These are phyloP conservation scores for Hydroisotoma schaefferi DNA, from an alignment of 2,888 invertebrate genomes.

Conservation along the genomic window DNA sequence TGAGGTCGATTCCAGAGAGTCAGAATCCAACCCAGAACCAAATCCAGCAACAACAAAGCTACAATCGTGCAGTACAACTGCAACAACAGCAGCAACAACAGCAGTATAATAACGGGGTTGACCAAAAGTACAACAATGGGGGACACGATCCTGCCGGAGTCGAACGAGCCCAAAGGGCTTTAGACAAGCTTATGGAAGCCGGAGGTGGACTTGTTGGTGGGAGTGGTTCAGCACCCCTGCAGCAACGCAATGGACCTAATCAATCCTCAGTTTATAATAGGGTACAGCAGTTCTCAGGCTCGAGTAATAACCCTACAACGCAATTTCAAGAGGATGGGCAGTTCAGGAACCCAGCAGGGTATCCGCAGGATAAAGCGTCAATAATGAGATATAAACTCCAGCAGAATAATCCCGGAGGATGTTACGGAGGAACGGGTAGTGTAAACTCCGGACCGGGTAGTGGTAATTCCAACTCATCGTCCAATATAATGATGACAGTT, in stretches of 20 bases:
- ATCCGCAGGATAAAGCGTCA: slow-evolving; percentile 9
- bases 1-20: slow-evolving; percentile 39
- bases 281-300: slow-evolving; percentile 28
- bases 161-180: slow-evolving; percentile 44
- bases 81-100: slow-evolving; percentile 11
- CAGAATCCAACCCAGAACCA: not conserved
- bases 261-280: slow-evolving; percentile 19
- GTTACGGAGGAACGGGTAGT: slow-evolving; percentile 17
- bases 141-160: no score
- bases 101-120: slow-evolving; percentile 11
- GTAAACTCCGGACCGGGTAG: slow-evolving; percentile 40
- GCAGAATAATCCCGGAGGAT: slow-evolving; percentile 12
- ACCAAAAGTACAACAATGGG: slow-evolving; percentile 17
- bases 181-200: slow-evolving; percentile 36
- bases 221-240: not conserved
- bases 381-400: no score
- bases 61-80: not conserved
- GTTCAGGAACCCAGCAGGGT: slow-evolving; percentile 13
- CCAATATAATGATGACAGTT: slow-evolving; percentile 13
- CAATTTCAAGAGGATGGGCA: not conserved
- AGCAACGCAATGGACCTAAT: slow-evolving; percentile 37
- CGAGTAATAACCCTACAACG: no score
- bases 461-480: slow-evolving; percentile 33
- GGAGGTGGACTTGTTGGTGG: slow-evolving; percentile 1
- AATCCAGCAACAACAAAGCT: slow-evolving; percentile 22